These are phyloP conservation scores for Garra rufa DNA, from an alignment of 2,113 vertebrate genomes.

Conservation along the genomic window DNA sequence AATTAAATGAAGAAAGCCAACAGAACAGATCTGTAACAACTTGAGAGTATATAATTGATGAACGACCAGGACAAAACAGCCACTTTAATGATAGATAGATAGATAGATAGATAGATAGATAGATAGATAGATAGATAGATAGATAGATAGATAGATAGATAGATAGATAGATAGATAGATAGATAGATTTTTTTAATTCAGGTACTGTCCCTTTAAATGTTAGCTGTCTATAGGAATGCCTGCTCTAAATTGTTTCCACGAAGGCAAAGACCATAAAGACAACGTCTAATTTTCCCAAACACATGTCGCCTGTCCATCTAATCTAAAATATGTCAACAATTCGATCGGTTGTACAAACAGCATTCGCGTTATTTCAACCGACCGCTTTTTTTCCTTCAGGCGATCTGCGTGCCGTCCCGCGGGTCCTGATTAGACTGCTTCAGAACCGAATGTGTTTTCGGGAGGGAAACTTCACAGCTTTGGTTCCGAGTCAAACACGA, in stretches of 20 bases:
- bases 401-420: conserved; percentile 17
- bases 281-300: not conserved
- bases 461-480: conserved; percentile 83
- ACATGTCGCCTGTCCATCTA: rapidly evolving
- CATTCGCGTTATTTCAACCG: not conserved
- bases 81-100: no score
- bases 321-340: not conserved
- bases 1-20: no score
- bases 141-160: not conserved
- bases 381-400: conserved; percentile 46
- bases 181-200: no score
- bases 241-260: conserved; percentile 26
- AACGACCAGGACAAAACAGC: no score
- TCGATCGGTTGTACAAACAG: not conserved
- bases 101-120: no score
- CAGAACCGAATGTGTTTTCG: conserved; percentile 79
- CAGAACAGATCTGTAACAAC: no score
- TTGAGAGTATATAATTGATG: no score
- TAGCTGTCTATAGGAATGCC: conserved; percentile 62
- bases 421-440: conserved; percentile 74
- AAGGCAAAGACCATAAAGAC: not conserved
- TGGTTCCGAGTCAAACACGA: conserved; percentile 76
- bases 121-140: no score
- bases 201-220: conserved; percentile 58
- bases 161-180: no score